Base-by-base conservation (phyloP, 2,888 invertebrate species). In the Oligia latruncula region DNA sequence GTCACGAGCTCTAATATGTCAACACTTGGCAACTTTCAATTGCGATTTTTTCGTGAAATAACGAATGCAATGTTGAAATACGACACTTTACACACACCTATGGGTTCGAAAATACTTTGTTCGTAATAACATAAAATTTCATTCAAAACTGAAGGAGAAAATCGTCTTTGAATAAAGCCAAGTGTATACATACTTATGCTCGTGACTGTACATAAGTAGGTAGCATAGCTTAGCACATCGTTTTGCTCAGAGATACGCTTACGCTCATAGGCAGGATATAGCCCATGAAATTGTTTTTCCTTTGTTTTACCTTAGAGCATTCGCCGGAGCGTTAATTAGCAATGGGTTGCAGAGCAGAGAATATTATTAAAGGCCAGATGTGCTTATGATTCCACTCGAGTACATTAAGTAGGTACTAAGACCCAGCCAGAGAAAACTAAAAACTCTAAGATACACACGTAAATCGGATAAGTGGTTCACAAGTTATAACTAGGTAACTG, bases 151-250 rank as follows among this genome's bases (percentile, higher is more conserved):
- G n/a, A n/a, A n/a, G n/a, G n/a, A n/a, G n/a, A n/a, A n/a, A n/a
- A n/a, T n/a, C n/a, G n/a, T n/a, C n/a, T n/a, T n/a, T n/a, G n/a
- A n/a, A n/a, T n/a, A n/a, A n/a, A n/a, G n/a, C n/a, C n/a, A n/a
- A n/a, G n/a, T n/a, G n/a, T n/a, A n/a, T n/a, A n/a, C n/a, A n/a
- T n/a, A n/a, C n/a, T n/a, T n/a, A n/a, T n/a, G n/a, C n/a, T n/a
- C n/a, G n/a, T n/a, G n/a, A n/a, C 78, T 60, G 49, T 43, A 13
- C 17, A 4, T 29, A 64, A 64, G 40, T 35, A 20, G 35, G 20
- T 29, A 29, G 15, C 6, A 77, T 78, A 43, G 60, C 9, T 52
- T 43, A 46, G 62, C 6, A 52, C 5, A 78, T 68, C n/a, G 67
- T 43, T 62, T 15, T n/a, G 4, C 23, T 23, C 58, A n/a, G 58